phyloP scores from a whole-genome alignment of 2,888 invertebrate species.

The Cerastoderma edule region DNA sequence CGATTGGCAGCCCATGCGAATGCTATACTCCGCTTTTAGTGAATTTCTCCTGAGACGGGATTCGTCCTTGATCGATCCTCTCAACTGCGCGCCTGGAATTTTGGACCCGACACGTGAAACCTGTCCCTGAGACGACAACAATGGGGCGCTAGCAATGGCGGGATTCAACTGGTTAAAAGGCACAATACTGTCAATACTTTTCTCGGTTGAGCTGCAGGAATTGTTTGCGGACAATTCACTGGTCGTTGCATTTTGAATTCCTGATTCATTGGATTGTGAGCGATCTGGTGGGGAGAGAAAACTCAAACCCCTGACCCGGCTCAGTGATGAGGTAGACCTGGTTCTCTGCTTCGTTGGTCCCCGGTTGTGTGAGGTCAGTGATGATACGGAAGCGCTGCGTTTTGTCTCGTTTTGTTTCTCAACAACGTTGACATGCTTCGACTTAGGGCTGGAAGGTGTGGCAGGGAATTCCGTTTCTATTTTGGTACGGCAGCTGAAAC shows the following conservation, averaged over 20 bases:
- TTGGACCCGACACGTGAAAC: constrained; percentile 34
- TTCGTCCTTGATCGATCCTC: constrained; percentile 35
- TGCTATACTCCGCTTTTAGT: constrained; percentile 62
- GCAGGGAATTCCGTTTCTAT: constrained; percentile 81
- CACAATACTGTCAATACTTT: constrained; percentile 30
- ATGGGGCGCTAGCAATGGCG: constrained; percentile 36
- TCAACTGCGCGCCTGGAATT: constrained; percentile 34
- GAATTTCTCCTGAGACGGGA: constrained; percentile 43
- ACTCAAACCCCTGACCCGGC: constrained; percentile 51
- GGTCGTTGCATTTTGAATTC: constrained; percentile 51
- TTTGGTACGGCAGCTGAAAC: constrained; percentile 62
- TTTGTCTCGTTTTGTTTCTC: constrained; percentile 60
- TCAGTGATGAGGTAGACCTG: constrained; percentile 61
- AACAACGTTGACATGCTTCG: constrained; percentile 71
- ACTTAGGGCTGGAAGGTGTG: constrained; percentile 78
- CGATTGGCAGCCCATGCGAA: constrained; percentile 61
- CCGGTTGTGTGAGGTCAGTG: constrained; percentile 41
- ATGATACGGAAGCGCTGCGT: constrained; percentile 59
- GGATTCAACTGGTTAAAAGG: constrained; percentile 48
- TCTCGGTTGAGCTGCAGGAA: not conserved
- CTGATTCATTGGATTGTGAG: constrained; percentile 55
- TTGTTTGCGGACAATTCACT: constrained; percentile 17
- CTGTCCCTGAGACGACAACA: constrained; percentile 35
- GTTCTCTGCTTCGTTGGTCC: constrained; percentile 59
- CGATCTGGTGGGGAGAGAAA: constrained; percentile 34